Base-by-base conservation (phyloP, 2,888 invertebrate genomes). In the Rhyacophila evoluta region DNA sequence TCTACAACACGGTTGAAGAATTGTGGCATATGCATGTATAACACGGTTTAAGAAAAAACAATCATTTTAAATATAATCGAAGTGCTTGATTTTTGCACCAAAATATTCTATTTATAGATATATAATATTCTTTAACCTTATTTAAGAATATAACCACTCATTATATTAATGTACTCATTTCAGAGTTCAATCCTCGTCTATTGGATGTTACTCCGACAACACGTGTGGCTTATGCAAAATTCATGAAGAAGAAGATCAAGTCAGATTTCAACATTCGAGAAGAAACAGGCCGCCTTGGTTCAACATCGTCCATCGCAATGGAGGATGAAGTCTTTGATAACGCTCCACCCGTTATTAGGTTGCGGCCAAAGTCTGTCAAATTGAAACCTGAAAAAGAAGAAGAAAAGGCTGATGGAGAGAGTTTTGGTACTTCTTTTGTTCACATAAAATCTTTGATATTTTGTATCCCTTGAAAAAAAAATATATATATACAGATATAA, bases 211-310 rank as follows among this genome's bases (percentile, higher is more conserved):
- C 95, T 0, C 94, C 94, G 0, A 93, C 93, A 0, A 95, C 96
- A 0, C 90, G 96, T 83, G 92, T 96, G 12, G 96, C 96, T 0
- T 96, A 96, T 84, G 95, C 95, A 74, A 96, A 96, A 87, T 97
- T 96, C 85, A 96, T 96, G 93, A 92, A 93, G 81, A 92, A 91
- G 85, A 93, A 94, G 86, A 90, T 94, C 82, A 91, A 91, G 74
- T 89, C 91, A 0, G 92, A 92, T 83, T 90, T 89, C 82, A 86
- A 83, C 6, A 83, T 83, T 25, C 81, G 83, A 55, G 84, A 83
- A 68, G 84, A 84, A 25, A 82, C 81, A 67, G 80, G 78, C 2
- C 79, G 69, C 55, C 73, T 75, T 67, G 74, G 76, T 55, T 79
- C 80, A 19, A 12, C 67, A 2, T 77, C 80, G n/a, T 82, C 83